Base-by-base conservation (phyloP, 2,888 invertebrate species). In the Catocala sponsa region DNA sequence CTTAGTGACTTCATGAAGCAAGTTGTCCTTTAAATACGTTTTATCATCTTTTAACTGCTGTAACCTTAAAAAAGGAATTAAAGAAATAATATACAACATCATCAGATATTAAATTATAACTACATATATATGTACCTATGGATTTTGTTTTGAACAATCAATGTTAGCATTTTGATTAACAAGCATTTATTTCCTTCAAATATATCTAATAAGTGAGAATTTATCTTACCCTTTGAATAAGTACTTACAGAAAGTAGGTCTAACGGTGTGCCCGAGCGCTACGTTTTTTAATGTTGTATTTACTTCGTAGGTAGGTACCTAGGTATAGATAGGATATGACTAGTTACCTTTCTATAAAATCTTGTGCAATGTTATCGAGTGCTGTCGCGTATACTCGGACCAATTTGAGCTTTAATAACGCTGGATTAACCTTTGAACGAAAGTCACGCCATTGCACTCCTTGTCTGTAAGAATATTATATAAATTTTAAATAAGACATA, bases 381-480 rank as follows among this genome's bases (percentile, higher is more conserved):
- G 87, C 90, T 1, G 92, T 88, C 4, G 94, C 78, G 68, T 96
- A 96, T 0, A 94, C 81, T 79, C 94, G 95, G 0, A 95, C 90
- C 63, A 95, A 85, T 69, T 96, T 95, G 0, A 96, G 96, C 76
- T 96, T 95, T 84, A 97, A 86, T 84, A 97, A 89, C 42, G 96
- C 94, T 55, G 96, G 96, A 84, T 97, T 97, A 0, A 96, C 96
- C 63, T 95, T 96, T 0, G 95, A 95, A 13, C 97, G 93, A 70
- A 97, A 94, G 56, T 95, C 92, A 46, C 95, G 95, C 97, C 97
- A 97, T 70, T 95, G 91, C 11, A 95, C 92, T 0, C 96, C 97
- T 85, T 96, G 95, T 2, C 95, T 95, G 74, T 32, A 85, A 81
- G 25, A 55, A 0, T 60, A 12, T 11, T 6, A 44, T 5, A 15